Conservation (phyloP, 2,797 vertebrate genomes). For the Rousettus madagascariensis region DNA sequence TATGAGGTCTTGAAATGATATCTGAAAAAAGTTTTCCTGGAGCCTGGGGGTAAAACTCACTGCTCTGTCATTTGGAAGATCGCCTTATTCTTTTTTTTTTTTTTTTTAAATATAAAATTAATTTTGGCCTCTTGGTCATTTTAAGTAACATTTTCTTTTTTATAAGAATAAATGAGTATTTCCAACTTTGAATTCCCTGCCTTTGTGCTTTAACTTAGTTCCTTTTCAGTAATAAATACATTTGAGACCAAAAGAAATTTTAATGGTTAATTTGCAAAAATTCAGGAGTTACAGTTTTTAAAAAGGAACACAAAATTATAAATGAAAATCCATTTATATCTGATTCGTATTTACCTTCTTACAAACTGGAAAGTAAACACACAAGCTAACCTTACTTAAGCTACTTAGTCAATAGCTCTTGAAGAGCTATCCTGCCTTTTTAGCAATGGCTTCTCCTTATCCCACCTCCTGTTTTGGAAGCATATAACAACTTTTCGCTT, state of each 20-base stretch:
- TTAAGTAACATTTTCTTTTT: not conserved
- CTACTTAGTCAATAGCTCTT: not conserved
- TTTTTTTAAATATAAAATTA: not conserved
- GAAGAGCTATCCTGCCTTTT: not conserved
- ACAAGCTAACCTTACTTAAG: not conserved
- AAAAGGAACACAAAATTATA: not conserved
- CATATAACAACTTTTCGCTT: not conserved
- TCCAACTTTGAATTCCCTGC: not conserved
- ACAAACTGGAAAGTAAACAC: not conserved
- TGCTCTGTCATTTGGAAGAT: not conserved
- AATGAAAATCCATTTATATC: not conserved
- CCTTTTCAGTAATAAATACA: not conserved
- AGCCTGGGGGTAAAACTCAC: not conserved
- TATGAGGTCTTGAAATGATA: slow-evolving; percentile 52
- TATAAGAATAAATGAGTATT: not conserved
- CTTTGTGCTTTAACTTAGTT: not conserved
- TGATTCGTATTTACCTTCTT: not conserved
- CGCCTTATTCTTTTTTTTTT: slow-evolving; percentile 38
- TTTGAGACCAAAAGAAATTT: not conserved
- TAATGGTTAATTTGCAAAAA: not conserved
- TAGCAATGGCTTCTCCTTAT: not conserved
- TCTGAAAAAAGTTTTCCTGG: not conserved
- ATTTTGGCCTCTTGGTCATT: not conserved
- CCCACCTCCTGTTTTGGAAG: not conserved
- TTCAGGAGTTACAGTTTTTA: not conserved